phyloP scores from a whole-genome alignment of 2,888 invertebrate genomes.

The Rhaphigaster nebulosa region DNA sequence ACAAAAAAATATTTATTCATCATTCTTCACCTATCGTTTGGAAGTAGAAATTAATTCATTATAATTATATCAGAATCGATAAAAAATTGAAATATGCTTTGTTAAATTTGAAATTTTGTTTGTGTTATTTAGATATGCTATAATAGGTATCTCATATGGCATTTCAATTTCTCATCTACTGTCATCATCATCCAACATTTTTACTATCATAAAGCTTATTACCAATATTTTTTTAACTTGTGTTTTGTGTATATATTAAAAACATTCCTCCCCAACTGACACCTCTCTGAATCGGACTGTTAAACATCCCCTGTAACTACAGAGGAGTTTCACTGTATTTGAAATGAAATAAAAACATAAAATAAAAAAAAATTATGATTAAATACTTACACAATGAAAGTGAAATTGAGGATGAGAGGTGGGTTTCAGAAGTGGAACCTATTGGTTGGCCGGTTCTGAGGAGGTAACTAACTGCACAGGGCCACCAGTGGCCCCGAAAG shows the following conservation, averaged over 20 bases:
- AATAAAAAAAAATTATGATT: background rate
- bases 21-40: too few relatives aligned
- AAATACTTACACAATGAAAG: constrained; percentile 12
- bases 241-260: background rate
- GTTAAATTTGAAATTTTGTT: too few relatives aligned
- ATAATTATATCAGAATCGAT: too few relatives aligned
- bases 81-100: too few relatives aligned
- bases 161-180: too few relatives aligned
- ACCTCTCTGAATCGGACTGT: background rate
- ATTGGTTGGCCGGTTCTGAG: constrained; percentile 19
- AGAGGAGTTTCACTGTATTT: background rate
- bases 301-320: background rate
- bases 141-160: too few relatives aligned
- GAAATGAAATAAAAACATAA: background rate
- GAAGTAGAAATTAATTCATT: too few relatives aligned
- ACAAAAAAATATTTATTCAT: too few relatives aligned
- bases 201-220: background rate
- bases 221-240: background rate
- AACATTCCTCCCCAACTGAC: background rate
- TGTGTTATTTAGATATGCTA: too few relatives aligned
- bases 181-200: too few relatives aligned
- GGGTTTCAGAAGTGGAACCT: constrained; percentile 36
- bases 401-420: constrained; percentile 40
- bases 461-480: constrained; percentile 24
- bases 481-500: background rate